phyloP scores from a whole-genome alignment of 2,797 vertebrate genomes.

The Arrhamphus sclerolepis region DNA sequence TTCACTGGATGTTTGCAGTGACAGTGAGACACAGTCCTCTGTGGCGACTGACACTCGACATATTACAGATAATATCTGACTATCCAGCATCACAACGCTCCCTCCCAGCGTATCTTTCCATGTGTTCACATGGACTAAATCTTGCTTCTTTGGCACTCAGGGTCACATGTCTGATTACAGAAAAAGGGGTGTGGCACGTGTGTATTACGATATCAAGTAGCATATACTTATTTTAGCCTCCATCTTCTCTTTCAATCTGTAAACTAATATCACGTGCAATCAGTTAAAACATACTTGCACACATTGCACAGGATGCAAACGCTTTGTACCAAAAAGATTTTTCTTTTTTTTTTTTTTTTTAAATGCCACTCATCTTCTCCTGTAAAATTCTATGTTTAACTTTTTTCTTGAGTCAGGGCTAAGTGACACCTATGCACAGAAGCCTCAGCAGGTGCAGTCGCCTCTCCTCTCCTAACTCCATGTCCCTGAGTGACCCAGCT shows the following conservation, averaged over 20 bases:
- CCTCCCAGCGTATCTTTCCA: conserved; percentile 6
- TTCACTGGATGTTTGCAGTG: conserved; percentile 30
- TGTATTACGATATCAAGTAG: conserved; percentile 28
- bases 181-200: conserved; percentile 21
- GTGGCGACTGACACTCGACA: not conserved
- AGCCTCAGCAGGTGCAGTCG: conserved; percentile 57
- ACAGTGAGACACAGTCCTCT: conserved; percentile 6
- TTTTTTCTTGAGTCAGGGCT: conserved; percentile 56
- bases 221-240: conserved; percentile 62
- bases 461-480: conserved; percentile 36
- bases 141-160: conserved; percentile 16
- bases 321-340: conserved; percentile 12
- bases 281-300: conserved; percentile 28
- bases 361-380: conserved; percentile 2
- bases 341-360: no score
- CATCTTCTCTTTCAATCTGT: conserved; percentile 73
- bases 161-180: conserved; percentile 17
- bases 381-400: conserved; percentile 46
- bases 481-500: conserved; percentile 73
- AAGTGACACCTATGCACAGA: conserved; percentile 61
- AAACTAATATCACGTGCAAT: conserved; percentile 64
- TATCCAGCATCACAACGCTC: not conserved
- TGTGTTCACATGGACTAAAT: not conserved
- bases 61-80: not conserved
- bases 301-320: conserved; percentile 21